phyloP scores from a whole-genome alignment of 2,113 vertebrate genomes.

The Rhabdomys dilectus region DNA sequence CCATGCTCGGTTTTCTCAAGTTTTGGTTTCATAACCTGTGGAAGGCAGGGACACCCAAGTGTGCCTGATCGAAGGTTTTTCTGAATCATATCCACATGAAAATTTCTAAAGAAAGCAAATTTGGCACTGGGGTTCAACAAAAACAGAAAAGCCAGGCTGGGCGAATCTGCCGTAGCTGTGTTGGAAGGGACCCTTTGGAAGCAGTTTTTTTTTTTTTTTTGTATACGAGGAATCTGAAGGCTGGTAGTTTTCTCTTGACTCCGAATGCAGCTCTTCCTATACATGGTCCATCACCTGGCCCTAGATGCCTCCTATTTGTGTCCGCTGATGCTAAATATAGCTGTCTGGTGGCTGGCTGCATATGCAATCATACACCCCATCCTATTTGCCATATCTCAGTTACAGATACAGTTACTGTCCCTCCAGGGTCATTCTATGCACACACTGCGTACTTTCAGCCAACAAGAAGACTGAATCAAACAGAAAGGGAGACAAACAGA shows the following conservation, averaged over 20 bases:
- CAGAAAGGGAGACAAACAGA: conserved; percentile 83
- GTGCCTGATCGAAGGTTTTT: conserved; percentile 61
- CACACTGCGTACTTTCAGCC: conserved; percentile 84
- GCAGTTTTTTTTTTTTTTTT: not conserved
- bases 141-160: not conserved
- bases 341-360: conserved; percentile 53
- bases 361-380: conserved; percentile 55
- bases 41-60: conserved; percentile 59
- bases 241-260: not conserved
- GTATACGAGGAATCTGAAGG: not conserved
- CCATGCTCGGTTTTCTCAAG: conserved; percentile 60
- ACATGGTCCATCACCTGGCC: conserved; percentile 35
- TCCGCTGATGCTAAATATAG: conserved; percentile 62
- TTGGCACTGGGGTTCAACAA: not conserved
- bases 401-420: conserved; percentile 80
- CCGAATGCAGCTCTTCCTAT: not conserved
- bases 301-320: conserved; percentile 20
- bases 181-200: not conserved
- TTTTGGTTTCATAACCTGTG: conserved; percentile 68
- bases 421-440: conserved; percentile 86
- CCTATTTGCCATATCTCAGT: conserved; percentile 82
- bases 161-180: not conserved
- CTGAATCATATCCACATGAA: conserved; percentile 44
- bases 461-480: conserved; percentile 83
- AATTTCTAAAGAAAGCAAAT: conserved; percentile 45